A percentile compares a stretch with the other conserved stretches of the same genome.
These are phyloP conservation scores for Dasypolia templi DNA, from an alignment of 2,888 invertebrate species.

Conservation along the genomic window DNA sequence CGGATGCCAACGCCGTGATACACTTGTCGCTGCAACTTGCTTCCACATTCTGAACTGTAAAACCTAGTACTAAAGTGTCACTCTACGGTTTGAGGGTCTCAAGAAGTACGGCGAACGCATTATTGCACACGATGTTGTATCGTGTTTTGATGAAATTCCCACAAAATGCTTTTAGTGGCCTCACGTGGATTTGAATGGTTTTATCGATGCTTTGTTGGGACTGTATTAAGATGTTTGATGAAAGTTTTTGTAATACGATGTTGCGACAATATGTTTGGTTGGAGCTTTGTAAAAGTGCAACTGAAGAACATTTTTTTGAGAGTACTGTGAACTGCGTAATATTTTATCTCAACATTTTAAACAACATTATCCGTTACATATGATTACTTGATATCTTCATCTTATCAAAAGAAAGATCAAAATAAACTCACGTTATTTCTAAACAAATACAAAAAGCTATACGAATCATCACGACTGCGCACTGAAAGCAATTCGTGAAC, in stretches of 20 bases:
- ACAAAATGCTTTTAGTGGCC: conserved; percentile 73
- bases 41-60: conserved; percentile 78
- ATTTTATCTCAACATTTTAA: not conserved
- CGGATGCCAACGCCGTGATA: conserved; percentile 86
- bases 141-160: conserved; percentile 78
- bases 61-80: conserved; percentile 66
- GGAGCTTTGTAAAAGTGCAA: not conserved
- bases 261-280: not conserved
- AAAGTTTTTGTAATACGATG: conserved; percentile 13
- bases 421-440: conserved; percentile 9
- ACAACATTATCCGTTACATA: not conserved
- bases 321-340: not conserved
- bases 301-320: no score
- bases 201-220: conserved; percentile 39
- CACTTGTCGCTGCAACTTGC: conserved; percentile 76
- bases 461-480: conserved; percentile 81
- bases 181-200: conserved; percentile 49
- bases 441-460: conserved; percentile 43
- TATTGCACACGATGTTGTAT: conserved; percentile 75
- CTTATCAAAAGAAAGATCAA: conserved; percentile 3
- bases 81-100: conserved; percentile 22
- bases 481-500: conserved; percentile 76
- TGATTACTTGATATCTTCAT: not conserved
- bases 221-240: conserved; percentile 8
- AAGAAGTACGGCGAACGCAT: conserved; percentile 60